Evolutionary conservation across 2,888 invertebrate species (phyloP).

Genomic region (Neocrepidodera transversa): DNA sequence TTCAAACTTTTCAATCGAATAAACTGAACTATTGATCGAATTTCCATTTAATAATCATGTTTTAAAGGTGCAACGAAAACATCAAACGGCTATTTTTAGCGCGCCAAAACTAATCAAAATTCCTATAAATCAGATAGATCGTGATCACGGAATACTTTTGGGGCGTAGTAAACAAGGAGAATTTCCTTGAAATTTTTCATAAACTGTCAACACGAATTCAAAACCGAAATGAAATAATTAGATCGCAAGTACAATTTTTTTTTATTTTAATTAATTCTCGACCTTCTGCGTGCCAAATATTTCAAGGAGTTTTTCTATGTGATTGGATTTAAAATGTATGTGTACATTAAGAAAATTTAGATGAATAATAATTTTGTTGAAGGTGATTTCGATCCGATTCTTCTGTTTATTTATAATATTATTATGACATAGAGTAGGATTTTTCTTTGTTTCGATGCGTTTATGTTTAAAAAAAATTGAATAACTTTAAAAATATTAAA

Average conservation of each 20-base stretch:
- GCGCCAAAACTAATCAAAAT: not conserved
- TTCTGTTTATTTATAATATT: too few species aligned
- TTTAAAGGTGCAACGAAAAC: slow-evolving; percentile 1
- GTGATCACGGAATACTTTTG: not conserved
- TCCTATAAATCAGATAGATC: slow-evolving; percentile 1
- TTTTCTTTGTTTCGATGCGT: too few species aligned
- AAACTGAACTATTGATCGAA: too few species aligned
- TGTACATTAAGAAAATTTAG: too few species aligned
- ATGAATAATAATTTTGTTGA: too few species aligned
- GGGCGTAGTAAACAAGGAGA: not conserved
- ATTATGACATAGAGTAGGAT: too few species aligned
- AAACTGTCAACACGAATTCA: not conserved
- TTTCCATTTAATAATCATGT: not conserved
- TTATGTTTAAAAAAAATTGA: too few species aligned
- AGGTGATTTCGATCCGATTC: too few species aligned
- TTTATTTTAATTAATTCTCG: not conserved
- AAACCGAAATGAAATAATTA: not conserved
- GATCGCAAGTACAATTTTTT: not conserved
- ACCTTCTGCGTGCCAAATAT: not conserved
- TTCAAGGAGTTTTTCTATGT: too few species aligned
- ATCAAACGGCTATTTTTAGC: not conserved
- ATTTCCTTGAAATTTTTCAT: not conserved
- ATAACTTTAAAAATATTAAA: too few species aligned
- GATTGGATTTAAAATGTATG: too few species aligned
- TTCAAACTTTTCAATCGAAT: too few species aligned